Evolutionary conservation across 2,888 invertebrate genomes (phyloP).

Genomic region (Tromatobia lineatoria): DNA sequence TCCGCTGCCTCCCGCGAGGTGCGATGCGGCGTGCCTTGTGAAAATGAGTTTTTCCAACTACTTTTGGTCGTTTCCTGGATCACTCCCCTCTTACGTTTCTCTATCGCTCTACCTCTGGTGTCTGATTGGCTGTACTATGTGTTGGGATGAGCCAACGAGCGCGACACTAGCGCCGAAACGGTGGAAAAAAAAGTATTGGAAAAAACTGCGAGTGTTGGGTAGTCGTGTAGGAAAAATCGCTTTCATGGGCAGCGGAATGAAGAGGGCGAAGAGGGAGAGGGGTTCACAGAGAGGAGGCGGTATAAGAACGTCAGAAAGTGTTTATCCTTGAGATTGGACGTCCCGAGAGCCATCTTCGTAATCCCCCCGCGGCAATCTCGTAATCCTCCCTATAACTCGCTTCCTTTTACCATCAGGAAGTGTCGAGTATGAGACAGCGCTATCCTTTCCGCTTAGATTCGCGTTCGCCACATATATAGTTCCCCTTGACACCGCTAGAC

Average conservation of each 20-base stretch:
- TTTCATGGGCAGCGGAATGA: conserved; percentile 35
- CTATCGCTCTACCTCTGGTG: conserved; percentile 1
- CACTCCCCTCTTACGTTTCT: not conserved
- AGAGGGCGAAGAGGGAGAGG: not conserved
- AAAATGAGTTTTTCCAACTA: conserved; percentile 79
- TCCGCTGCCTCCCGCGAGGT: conserved; percentile 52
- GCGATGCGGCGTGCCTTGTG: conserved; percentile 50
- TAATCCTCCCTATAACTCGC: conserved; percentile 84
- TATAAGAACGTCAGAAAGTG: conserved; percentile 83
- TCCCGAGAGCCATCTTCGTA: conserved; percentile 84
- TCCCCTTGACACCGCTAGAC: not conserved
- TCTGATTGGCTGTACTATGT: not conserved
- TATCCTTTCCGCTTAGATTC: conserved; percentile 53
- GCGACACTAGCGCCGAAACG: conserved; percentile 5
- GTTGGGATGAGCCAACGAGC: not conserved
- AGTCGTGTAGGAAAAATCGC: conserved; percentile 41
- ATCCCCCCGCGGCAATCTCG: conserved; percentile 85
- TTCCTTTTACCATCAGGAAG: conserved; percentile 71
- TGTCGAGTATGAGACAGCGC: conserved; percentile 71
- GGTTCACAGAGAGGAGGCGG: conserved; percentile 52
- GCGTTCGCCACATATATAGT: conserved; percentile 11
- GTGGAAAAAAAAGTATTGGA: conserved; percentile 52
- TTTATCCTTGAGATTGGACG: conserved; percentile 85
- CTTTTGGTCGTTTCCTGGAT: conserved; percentile 39
- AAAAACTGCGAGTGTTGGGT: conserved; percentile 63